Evolutionary conservation across 2,797 vertebrate genomes (phyloP), one percentile per base, ranked within the genome.

Genomic region (Buphagus erythrorhynchus): DNA sequence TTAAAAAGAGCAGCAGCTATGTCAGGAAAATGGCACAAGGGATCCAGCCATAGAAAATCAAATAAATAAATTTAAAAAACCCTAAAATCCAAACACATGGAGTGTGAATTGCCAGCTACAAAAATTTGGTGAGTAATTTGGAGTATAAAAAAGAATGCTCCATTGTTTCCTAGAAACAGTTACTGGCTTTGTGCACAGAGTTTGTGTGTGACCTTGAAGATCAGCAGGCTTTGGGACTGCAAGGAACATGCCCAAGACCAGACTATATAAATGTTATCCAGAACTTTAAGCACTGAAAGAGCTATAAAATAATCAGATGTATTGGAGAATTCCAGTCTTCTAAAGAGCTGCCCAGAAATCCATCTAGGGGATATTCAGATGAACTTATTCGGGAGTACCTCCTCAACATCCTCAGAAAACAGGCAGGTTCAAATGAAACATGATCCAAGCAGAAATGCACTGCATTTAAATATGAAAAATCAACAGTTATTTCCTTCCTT

Each of bases 381-480:
- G 8, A 68, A 61, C 4, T 65, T 80, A 55, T 48, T 14, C n/a
- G 5, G n/a, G 68, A 45, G 24, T 57, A 63, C 9, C 24, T 87
- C 35, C 65, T 84, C 38, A 89, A 65, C 33, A 51, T 63, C 35
- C 31, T 76, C 58, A 85, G 59, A 86, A 93, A 77, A 84, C n/a
- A 80, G 62, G 24, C 14, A 63, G 8, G 17, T 81, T 74, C 77
- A 90, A 76, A 67, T 6, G 43, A 58, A 93, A 69, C 28, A 52
- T 14, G 36, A 82, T 16, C 26, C 16, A 77, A 67, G 61, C 16
- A 67, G 74, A 96, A 84, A 93, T 19, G 11, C 16, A 48, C 35
- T 71, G 35, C 33, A 84, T 88, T 90, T 75, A 77, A 94, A 88
- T 92, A 77, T 16, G 57, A 91, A 95, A 88, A 89, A 77, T 58